phyloP scores from a whole-genome alignment of 2,113 vertebrate genomes.

The Alligator sinensis region DNA sequence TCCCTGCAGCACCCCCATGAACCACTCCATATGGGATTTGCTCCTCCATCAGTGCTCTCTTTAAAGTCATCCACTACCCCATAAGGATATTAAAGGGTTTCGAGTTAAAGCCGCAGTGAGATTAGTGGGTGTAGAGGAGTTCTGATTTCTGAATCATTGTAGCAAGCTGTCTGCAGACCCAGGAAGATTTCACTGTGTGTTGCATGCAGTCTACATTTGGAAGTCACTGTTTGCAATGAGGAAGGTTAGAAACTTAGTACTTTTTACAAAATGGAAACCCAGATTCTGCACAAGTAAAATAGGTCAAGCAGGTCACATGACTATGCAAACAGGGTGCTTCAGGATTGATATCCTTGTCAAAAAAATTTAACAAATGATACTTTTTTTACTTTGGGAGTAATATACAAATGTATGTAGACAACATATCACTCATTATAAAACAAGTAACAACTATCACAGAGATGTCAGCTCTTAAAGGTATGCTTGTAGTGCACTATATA shows the following conservation, averaged over 20 bases:
- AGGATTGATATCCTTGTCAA: background rate
- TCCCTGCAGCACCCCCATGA: background rate
- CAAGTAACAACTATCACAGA: rapidly evolving
- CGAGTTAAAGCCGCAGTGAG: no score
- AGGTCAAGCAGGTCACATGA: background rate
- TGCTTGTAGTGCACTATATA: background rate
- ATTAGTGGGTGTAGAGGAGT: background rate
- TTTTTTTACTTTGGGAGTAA: background rate
- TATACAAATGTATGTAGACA: background rate
- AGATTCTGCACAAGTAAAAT: background rate
- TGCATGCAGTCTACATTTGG: background rate
- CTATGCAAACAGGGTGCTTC: background rate
- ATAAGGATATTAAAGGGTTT: no score
- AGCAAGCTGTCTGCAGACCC: background rate
- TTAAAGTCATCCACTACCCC: background rate
- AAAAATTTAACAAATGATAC: background rate
- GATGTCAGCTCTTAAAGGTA: background rate
- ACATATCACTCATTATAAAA: background rate
- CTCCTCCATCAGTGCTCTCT: background rate
- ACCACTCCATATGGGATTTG: background rate
- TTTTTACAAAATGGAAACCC: background rate
- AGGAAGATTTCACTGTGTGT: background rate
- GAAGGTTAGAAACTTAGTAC: background rate
- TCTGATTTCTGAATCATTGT: background rate
- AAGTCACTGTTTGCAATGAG: background rate